Conservation (phyloP, 23 tunicate species). For the Styela clava region DNA sequence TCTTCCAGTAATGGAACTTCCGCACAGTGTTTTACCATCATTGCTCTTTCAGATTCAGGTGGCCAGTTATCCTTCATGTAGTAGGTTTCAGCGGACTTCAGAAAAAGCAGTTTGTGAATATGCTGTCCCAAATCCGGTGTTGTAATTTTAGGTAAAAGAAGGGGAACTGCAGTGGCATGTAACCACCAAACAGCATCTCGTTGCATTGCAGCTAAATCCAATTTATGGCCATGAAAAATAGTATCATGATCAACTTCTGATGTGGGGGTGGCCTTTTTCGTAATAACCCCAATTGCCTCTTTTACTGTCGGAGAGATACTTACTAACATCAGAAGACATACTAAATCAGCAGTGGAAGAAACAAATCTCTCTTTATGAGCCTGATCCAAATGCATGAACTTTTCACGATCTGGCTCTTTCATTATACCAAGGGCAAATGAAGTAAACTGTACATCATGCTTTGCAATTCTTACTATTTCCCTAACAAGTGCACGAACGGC, state of each 20-base stretch:
- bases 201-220: constrained; percentile 63
- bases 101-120: constrained; percentile 59
- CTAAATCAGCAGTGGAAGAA: constrained; percentile 54
- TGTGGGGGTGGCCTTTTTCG: neutral
- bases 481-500: constrained; percentile 72
- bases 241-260: constrained; percentile 18
- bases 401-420: constrained; percentile 85
- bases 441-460: constrained; percentile 53
- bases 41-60: constrained; percentile 60
- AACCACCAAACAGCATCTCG: constrained; percentile 84
- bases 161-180: constrained; percentile 56
- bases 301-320: constrained; percentile 63
- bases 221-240: constrained; percentile 3
- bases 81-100: constrained; percentile 56
- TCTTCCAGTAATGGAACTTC: constrained; percentile 69
- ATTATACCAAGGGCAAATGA: constrained; percentile 64
- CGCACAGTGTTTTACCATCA: constrained; percentile 58
- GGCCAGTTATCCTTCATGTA: constrained; percentile 92
- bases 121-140: constrained; percentile 36
- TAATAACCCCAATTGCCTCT: constrained; percentile 43
- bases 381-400: constrained; percentile 49
- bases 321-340: constrained; percentile 67
- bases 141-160: constrained; percentile 25
- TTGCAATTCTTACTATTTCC: constrained; percentile 62
- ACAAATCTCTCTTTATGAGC: constrained; percentile 72